Conservation (phyloP, 2,797 vertebrate species). For the Nasua narica region DNA sequence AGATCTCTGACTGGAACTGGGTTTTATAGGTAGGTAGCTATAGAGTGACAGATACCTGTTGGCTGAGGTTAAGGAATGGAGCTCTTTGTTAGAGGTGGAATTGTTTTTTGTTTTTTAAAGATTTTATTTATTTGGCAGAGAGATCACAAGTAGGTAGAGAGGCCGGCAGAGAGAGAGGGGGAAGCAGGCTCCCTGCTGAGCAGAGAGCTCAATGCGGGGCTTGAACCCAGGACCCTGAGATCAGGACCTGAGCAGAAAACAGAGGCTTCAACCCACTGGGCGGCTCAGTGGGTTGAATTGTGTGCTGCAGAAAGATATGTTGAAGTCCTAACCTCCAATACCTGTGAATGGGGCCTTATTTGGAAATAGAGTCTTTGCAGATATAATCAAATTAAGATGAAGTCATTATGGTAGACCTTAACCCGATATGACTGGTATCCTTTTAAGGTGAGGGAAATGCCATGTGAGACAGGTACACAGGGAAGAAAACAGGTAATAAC, state of each 20-base stretch:
- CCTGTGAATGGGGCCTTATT: not conserved
- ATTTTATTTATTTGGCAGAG: too few relatives aligned
- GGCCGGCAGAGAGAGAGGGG: too few relatives aligned
- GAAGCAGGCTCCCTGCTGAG: too few relatives aligned
- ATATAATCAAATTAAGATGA: not conserved
- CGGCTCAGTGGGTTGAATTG: not conserved
- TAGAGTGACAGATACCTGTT: not conserved
- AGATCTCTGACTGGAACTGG: not conserved
- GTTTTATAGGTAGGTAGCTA: not conserved
- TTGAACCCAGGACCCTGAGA: too few relatives aligned
- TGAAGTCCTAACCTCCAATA: not conserved
- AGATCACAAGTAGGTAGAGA: too few relatives aligned
- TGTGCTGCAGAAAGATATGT: not conserved
- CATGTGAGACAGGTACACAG: not conserved
- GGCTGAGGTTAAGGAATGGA: not conserved
- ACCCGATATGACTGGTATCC: not conserved
- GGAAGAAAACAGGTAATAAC: not conserved
- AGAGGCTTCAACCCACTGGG: too few relatives aligned
- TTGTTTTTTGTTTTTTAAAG: not conserved
- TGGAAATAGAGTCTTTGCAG: conserved; percentile 8
- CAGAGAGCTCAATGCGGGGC: too few relatives aligned
- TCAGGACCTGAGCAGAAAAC: too few relatives aligned
- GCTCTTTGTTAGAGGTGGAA: not conserved
- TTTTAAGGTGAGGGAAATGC: not conserved
- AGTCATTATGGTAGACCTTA: not conserved